Evolutionary conservation across 2,888 invertebrate genomes (phyloP).

Genomic region (Slavum lentiscoides): DNA sequence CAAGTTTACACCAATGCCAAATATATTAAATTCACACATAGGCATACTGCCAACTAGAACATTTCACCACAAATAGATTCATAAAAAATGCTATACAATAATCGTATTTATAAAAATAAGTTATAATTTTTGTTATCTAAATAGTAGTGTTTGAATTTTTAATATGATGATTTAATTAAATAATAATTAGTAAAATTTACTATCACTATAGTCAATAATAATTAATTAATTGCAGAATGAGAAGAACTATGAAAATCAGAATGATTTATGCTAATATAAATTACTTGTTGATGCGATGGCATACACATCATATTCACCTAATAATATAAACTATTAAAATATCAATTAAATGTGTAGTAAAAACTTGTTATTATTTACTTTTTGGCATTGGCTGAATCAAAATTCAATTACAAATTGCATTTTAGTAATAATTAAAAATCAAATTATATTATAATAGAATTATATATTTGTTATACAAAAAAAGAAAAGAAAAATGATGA

Average conservation of each 20-base stretch:
- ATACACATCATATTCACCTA: too few species aligned
- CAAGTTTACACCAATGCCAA: slow-evolving; percentile 40
- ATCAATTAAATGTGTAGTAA: neutral
- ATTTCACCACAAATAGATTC: slow-evolving; percentile 51
- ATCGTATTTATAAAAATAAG: slow-evolving; percentile 33
- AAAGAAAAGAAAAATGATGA: too few species aligned
- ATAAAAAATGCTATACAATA: slow-evolving; percentile 25
- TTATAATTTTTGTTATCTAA: slow-evolving; percentile 5
- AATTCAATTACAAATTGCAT: neutral
- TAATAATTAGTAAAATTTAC: neutral
- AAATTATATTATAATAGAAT: too few species aligned
- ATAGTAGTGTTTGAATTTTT: slow-evolving; percentile 4
- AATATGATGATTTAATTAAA: neutral
- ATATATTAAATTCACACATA: slow-evolving; percentile 26
- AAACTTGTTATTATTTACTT: neutral
- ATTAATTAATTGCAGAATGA: neutral
- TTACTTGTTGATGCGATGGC: neutral
- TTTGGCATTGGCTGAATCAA: neutral
- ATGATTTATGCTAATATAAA: neutral
- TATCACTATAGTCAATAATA: neutral
- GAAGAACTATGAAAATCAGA: neutral
- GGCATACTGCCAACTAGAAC: slow-evolving; percentile 40
- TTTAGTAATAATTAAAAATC: too few species aligned
- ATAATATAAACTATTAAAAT: neutral
- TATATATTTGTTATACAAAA: too few species aligned